Evolutionary conservation across 2,888 invertebrate genomes (phyloP), one percentile per base, ranked within the genome.

Genomic region (Odiellus spinosus): DNA sequence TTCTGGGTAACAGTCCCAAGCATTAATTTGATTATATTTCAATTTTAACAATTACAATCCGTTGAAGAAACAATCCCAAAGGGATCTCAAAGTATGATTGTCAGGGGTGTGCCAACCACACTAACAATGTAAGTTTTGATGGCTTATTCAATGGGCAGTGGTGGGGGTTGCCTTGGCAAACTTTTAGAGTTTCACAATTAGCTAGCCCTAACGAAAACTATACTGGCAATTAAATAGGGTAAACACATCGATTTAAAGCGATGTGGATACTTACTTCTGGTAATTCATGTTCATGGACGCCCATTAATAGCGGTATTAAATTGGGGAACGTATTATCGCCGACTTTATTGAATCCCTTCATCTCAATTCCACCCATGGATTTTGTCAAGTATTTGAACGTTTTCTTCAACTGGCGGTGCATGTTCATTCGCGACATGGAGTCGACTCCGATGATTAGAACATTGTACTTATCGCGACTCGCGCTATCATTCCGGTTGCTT

Each of bases 391-490:
- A 78, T 12, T 71, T 66, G 1, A 73, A 69, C 0, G 85, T 85
- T 59, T 73, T 71, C 1, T 80, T 78, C 76, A 88, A 76, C 6
- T 80, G 76, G 43, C 83, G 72, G 17, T 76, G 72, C 48, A 84
- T 73, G 61, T 87, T 83, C 40, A 82, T 67, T 47, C 86, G 67
- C 0, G 88, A 87, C 58, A 88, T 77, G 38, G 84, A 82, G 61
- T 88, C 87, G 57, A 90, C 77, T 40, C 87, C 88, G 17, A 91
- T 62, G 61, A 87, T 70, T 21, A 88, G 64, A 0, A 90, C 76
- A 20, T 50, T 53, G 20, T 53, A 53, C 20, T 36, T 15, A 18
- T 35, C 18, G 2, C 41, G 36, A 2, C 34, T 41, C 12, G 19
- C 14, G 8, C 5, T 6, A 6, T 6, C 8, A 4, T 4, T 26